phyloP scores from a whole-genome alignment of 1,140 invertebrate species.

The Pogonomyrmex californicus region DNA sequence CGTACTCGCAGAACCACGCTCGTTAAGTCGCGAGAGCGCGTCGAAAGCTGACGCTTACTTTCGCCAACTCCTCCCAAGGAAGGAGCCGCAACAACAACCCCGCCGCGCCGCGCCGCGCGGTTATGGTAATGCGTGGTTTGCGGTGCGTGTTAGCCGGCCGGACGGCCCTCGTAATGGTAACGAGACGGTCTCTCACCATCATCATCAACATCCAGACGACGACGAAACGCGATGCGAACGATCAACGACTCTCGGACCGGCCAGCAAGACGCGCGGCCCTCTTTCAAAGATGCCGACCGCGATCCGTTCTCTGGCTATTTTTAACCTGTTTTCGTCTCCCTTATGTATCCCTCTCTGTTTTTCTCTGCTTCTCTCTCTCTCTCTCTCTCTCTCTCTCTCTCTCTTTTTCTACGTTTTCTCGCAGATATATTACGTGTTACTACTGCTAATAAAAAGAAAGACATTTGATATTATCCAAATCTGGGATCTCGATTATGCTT shows the following conservation, averaged over 20 bases:
- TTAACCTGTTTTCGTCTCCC: conserved; percentile 77
- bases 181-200: conserved; percentile 80
- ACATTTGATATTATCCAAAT: neutral
- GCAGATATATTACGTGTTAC: conserved; percentile 25
- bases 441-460: conserved; percentile 6
- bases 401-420: neutral
- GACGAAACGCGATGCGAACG: conserved; percentile 77
- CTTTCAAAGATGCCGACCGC: conserved; percentile 77
- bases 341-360: conserved; percentile 7
- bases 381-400: neutral
- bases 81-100: conserved; percentile 26
- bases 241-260: conserved; percentile 74
- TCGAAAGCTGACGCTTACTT: conserved; percentile 60
- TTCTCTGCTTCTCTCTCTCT: neutral
- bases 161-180: conserved; percentile 78
- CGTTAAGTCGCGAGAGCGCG: conserved; percentile 50
- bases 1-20: neutral
- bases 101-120: conserved; percentile 64
- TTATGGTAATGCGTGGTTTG: conserved; percentile 77
- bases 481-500: conserved; percentile 7
- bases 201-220: conserved; percentile 80
- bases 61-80: conserved; percentile 47
- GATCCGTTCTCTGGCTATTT: conserved; percentile 73
- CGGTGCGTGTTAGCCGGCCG: conserved; percentile 76
- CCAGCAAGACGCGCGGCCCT: conserved; percentile 57